Percentiles rank a stretch among this genome's conserved stretches.
Evolutionary conservation across 1,140 invertebrate genomes (phyloP).

Genomic region (Temnothorax nylanderi): DNA sequence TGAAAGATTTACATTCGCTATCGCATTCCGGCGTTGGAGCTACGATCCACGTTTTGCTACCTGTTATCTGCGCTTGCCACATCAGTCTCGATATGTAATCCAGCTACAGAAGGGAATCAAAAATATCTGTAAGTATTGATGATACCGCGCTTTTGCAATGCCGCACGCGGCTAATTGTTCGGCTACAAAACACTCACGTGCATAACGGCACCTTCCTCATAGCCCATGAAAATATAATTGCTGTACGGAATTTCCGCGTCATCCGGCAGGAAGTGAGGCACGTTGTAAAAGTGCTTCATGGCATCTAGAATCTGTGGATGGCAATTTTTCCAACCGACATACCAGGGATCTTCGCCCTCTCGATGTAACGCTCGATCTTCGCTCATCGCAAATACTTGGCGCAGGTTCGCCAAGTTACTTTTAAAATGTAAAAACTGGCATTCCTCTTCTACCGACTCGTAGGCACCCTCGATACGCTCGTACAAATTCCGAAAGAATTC

Average conservation of each 20-base stretch:
- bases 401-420: slow-evolving; percentile 92
- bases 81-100: slow-evolving; percentile 96
- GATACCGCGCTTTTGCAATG: neutral
- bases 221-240: slow-evolving; percentile 98
- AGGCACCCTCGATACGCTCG: slow-evolving; percentile 87
- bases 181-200: slow-evolving; percentile 91
- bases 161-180: neutral
- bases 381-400: slow-evolving; percentile 93
- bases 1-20: slow-evolving; percentile 89
- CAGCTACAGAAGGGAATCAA: slow-evolving; percentile 87
- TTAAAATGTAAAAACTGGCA: slow-evolving; percentile 97
- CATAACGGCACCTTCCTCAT: slow-evolving; percentile 96
- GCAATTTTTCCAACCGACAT: slow-evolving; percentile 97
- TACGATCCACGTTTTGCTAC: slow-evolving; percentile 94
- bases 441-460: slow-evolving; percentile 90
- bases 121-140: neutral
- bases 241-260: slow-evolving; percentile 95
- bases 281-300: slow-evolving; percentile 92
- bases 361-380: slow-evolving; percentile 88
- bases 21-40: slow-evolving; percentile 96
- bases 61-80: slow-evolving; percentile 97
- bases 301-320: slow-evolving; percentile 91
- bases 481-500: slow-evolving; percentile 93
- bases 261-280: slow-evolving; percentile 95
- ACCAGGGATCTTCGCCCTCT: slow-evolving; percentile 91